phyloP scores from a whole-genome alignment of 2,888 invertebrate genomes.

The Sminthurinus aureus region DNA sequence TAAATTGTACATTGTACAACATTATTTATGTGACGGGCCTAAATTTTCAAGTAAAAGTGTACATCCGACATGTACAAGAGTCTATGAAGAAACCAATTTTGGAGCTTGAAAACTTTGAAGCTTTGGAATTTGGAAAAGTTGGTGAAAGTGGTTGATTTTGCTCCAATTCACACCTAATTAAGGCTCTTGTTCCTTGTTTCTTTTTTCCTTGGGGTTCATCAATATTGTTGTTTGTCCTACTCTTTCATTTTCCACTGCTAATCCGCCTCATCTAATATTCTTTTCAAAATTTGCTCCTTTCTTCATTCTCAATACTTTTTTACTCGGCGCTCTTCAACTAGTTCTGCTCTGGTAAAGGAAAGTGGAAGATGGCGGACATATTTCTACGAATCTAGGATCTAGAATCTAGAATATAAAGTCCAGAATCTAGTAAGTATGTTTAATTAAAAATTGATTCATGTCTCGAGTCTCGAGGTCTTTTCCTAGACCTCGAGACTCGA shows the following conservation, averaged over 20 bases:
- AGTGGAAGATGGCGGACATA: too few species aligned
- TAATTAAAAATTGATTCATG: conserved; percentile 19
- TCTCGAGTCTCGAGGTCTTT: too few species aligned
- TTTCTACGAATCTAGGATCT: too few species aligned
- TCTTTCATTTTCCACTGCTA: conserved; percentile 7
- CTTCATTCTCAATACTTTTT: background rate
- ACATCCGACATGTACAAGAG: too few species aligned
- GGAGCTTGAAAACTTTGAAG: background rate
- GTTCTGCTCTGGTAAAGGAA: too few species aligned
- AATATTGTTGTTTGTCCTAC: conserved; percentile 33
- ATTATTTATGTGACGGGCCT: too few species aligned
- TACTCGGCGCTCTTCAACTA: background rate
- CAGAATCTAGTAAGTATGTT: background rate
- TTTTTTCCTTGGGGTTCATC: conserved; percentile 47
- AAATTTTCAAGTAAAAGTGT: too few species aligned
- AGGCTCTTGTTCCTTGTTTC: conserved; percentile 49
- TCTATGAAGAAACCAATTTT: background rate
- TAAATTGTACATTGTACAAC: too few species aligned
- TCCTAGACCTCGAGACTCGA: too few species aligned
- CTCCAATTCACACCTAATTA: conserved; percentile 50
- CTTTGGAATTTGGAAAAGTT: conserved; percentile 13
- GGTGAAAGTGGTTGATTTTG: conserved; percentile 43
- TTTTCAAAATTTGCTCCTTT: background rate
- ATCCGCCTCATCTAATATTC: background rate
- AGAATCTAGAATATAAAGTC: too few species aligned